Percentiles rank a stretch among this genome's conserved stretches.
Conservation (phyloP, 1,140 invertebrate genomes). For the Drosophila persimilis region DNA sequence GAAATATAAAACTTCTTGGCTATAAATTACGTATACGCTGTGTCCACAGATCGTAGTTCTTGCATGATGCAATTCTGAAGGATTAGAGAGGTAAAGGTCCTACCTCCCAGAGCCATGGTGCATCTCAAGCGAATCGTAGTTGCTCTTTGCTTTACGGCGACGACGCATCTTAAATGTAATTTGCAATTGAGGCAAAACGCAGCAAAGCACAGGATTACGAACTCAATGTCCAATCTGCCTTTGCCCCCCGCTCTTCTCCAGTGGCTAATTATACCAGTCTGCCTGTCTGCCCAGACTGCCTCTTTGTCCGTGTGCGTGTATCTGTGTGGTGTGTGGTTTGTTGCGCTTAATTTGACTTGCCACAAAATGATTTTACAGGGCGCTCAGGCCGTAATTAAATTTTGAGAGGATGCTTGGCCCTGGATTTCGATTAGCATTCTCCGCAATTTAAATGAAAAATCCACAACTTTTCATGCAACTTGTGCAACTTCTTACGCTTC, state of each 20-base stretch:
- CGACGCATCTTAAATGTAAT: constrained; percentile 54
- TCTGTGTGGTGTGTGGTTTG: constrained; percentile 27
- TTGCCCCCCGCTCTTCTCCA: background rate
- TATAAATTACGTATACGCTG: no score
- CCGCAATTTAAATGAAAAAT: background rate
- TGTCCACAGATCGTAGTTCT: no score
- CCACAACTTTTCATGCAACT: background rate
- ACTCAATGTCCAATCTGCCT: constrained; percentile 10
- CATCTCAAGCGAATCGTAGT: constrained; percentile 7
- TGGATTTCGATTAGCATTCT: constrained; percentile 11
- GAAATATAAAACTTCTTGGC: background rate
- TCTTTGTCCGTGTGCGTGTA: constrained; percentile 2
- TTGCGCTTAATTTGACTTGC: constrained; percentile 48
- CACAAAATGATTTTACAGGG: constrained; percentile 50
- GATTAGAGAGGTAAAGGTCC: background rate
- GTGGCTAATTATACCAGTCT: constrained; percentile 35
- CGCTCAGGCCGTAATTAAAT: constrained; percentile 50
- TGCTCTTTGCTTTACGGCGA: constrained; percentile 17
- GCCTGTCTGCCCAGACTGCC: constrained; percentile 17
- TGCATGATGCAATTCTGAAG: no score
- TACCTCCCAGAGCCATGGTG: background rate
- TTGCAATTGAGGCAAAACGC: constrained; percentile 29
- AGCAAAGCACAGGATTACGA: constrained; percentile 29
- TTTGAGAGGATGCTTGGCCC: constrained; percentile 31
- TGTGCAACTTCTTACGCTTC: constrained; percentile 25